Evolutionary conservation across 2,797 vertebrate species (phyloP), one percentile per base, ranked within the genome.

Genomic region (Staurois parvus): DNA sequence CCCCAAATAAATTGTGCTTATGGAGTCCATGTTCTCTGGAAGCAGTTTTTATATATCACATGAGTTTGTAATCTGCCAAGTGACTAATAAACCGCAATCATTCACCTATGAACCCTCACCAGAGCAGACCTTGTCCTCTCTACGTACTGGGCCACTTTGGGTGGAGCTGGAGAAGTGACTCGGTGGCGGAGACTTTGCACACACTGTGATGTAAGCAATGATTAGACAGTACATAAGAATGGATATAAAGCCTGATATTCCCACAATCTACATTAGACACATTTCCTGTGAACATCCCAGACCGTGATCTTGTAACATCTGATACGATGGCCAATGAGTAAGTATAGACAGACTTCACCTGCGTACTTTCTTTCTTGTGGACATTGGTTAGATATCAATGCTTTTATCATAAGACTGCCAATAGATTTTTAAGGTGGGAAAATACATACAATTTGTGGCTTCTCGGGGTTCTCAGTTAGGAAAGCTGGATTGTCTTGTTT

Each of bases 251-350:
- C 45, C 34, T 15, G 52, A 11, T 13, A 30, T 59, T 0, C 2
- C 10, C 0, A 1, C 28, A 13, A 34, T 15, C 1, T 26, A 24
- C 15, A 69, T 12, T 19, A 37, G 3, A 37, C 48, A 69, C 11
- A 15, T 26, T 21, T 68, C 52, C 74, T 83, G 56, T 26, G 37
- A n/a, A 29, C 15, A n/a, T 13, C 30, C 1, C 74, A 56, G 30
- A 26, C n/a, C n/a, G n/a, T n/a, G n/a, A n/a, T n/a, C n/a, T n/a
- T n/a, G n/a, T n/a, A n/a, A n/a, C 24, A 66, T 66, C 28, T 40
- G 52, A 28, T 48, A 78, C 7, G 2, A 86, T 86, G 85, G 85
- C 68, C 24, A 40, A 42, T 45, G 48, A 37, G 85, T 86, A n/a
- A 86, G 85, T 86, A 83, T 82, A 28, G 29, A 19, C 12, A 17